Base-by-base conservation (phyloP, 2,797 vertebrate species). In the Gambusia yucatana region DNA sequence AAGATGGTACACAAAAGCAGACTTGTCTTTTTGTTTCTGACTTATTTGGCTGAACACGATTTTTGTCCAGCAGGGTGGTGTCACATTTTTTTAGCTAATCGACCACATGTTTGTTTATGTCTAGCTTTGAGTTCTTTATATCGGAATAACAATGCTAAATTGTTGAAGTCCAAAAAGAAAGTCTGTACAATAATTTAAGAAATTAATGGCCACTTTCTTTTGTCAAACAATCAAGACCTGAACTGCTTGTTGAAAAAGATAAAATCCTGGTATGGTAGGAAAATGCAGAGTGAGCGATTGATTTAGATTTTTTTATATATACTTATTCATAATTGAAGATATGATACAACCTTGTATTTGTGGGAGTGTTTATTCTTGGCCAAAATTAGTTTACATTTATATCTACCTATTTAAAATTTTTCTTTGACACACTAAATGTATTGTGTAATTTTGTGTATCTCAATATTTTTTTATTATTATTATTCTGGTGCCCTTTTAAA, bases 1-100 rank as follows among this genome's bases (percentile, higher is more conserved):
- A 50, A 33, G 69, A 55, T 11, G 20, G 14, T 80, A 77, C 46
- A 80, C 33, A 80, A 46, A 75, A 70, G n/a, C 59, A 43, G 43
- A 46, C 30, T n/a, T 7, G 43, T 46, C 30, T n/a, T 7, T 67
- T 22, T 55, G 20, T 3, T 17, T 72, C 44, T 72, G 28, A 39
- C 44, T 72, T 25, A 8, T 5, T 3, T 46, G 63, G 36, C 33
- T 41, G 8, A 39, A 65, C 17, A 4, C 3, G 4, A 9, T 67
- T 41, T 61, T 61, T 17, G 6, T 6, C 59, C 59, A 33, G 30
- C 30, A 61, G 14, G 30, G 16, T 61, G 59, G 59, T 59, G 55
- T 36, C 6, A 33, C 14, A 61, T 61, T 61, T 33, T 17, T 61
- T 16, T 2, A 30, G 22, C 4, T 28, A 30, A 33, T 33, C 6